phyloP scores from a whole-genome alignment of 2,113 vertebrate species.

The Cyprinus carpio region DNA sequence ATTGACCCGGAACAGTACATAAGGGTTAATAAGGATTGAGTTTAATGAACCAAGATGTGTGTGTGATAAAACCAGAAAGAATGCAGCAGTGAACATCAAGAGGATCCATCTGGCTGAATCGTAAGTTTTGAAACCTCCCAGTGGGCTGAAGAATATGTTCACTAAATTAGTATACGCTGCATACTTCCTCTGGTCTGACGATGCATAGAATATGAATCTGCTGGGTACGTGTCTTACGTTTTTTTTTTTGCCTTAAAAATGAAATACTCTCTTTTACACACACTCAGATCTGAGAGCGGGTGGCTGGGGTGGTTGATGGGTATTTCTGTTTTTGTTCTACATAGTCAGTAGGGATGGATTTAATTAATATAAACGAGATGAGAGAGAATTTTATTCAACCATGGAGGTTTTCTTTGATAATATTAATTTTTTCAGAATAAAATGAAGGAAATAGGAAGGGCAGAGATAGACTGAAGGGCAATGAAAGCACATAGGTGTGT shows the following conservation, averaged over 20 bases:
- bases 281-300: conserved; percentile 28
- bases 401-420: conserved; percentile 42
- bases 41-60: not conserved
- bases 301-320: conserved; percentile 11
- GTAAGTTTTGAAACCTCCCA: conserved; percentile 39
- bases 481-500: conserved; percentile 13
- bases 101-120: conserved; percentile 32
- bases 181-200: conserved; percentile 35
- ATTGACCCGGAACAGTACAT: too few relatives aligned
- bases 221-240: not conserved
- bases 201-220: conserved; percentile 42
- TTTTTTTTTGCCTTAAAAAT: conserved; percentile 34
- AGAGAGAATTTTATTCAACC: conserved; percentile 33
- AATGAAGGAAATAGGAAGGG: not conserved
- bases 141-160: conserved; percentile 37
- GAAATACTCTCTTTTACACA: not conserved
- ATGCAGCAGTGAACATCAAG: conserved; percentile 1
- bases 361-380: conserved; percentile 2
- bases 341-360: not conserved
- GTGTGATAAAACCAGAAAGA: not conserved
- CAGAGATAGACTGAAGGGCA: not conserved
- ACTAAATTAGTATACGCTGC: conserved; percentile 53
- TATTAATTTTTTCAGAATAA: not conserved
- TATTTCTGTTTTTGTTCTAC: not conserved
- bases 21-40: not conserved